These are phyloP conservation scores for Brotula barbata DNA, from an alignment of 2,797 vertebrate species.

Conservation along the genomic window DNA sequence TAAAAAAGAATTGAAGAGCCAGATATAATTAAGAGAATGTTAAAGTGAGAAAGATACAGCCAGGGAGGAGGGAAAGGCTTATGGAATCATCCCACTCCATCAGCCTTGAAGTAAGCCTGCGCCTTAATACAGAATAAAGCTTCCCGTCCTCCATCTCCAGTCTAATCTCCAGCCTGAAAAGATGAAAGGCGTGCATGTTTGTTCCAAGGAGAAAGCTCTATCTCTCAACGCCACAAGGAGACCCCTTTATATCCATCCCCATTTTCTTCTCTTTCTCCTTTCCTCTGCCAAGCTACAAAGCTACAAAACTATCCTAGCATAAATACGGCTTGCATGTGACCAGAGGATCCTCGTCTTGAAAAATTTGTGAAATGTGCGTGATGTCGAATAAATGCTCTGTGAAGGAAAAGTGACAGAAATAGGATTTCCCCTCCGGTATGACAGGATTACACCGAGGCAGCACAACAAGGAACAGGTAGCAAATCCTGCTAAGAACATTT, in stretches of 20 bases:
- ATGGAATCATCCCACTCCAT: conserved; percentile 41
- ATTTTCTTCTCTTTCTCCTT: conserved; percentile 15
- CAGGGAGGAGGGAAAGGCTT: conserved; percentile 40
- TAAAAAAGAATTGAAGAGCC: background rate
- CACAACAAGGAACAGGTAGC: background rate
- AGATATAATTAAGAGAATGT: background rate
- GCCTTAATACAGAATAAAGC: conserved; percentile 51
- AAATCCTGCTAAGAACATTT: no score
- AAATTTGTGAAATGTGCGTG: background rate
- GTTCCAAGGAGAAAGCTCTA: conserved; percentile 60
- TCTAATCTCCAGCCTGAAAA: conserved; percentile 65
- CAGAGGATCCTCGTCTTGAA: background rate
- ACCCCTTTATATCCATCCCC: conserved; percentile 2
- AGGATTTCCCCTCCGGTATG: background rate
- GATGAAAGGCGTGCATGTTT: conserved; percentile 63
- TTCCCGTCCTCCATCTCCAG: conserved; percentile 54
- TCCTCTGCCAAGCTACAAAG: background rate
- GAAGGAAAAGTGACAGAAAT: background rate
- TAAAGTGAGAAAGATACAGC: conserved; percentile 17
- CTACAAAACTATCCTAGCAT: background rate
- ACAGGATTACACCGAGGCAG: background rate
- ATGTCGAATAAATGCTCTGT: background rate
- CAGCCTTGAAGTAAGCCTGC: conserved; percentile 37
- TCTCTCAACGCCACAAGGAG: conserved; percentile 40
- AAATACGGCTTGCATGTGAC: background rate